Conservation (phyloP, 2,113 vertebrate genomes). For the Piaya cayana region DNA sequence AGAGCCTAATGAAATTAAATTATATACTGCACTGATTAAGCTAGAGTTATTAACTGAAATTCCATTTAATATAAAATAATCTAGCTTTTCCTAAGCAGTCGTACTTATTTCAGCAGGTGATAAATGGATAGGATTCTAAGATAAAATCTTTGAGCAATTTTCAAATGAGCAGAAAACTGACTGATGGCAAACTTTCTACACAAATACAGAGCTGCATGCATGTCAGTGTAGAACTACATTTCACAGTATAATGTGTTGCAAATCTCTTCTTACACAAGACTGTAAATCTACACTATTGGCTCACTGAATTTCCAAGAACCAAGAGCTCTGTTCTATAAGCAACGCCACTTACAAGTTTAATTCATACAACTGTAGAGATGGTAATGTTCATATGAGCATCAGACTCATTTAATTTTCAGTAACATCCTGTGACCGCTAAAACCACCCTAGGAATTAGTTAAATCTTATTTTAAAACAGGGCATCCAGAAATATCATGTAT, state of each 20-base stretch:
- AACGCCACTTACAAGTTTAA: neutral
- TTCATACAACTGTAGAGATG: neutral
- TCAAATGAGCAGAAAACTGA: neutral
- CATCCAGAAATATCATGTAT: neutral
- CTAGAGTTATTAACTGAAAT: neutral
- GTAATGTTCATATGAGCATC: neutral
- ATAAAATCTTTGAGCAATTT: neutral
- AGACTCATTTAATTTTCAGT: neutral
- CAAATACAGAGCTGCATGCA: neutral
- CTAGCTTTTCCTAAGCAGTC: neutral
- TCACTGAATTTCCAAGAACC: neutral
- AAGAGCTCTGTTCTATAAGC: neutral
- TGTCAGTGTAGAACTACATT: neutral
- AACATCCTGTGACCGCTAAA: neutral
- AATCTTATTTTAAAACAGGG: neutral
- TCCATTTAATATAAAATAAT: neutral
- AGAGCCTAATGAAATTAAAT: slow-evolving; percentile 13
- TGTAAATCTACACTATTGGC: neutral
- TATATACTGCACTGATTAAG: neutral
- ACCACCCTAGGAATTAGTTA: neutral
- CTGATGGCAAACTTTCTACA: neutral
- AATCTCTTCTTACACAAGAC: neutral
- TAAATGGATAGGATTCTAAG: neutral
- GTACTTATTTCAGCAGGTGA: neutral
- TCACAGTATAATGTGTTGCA: neutral